A percentile compares a stretch with the other conserved stretches of the same genome.
Evolutionary conservation across 2,797 vertebrate species (phyloP).

Genomic region (Rachycentron canadum): DNA sequence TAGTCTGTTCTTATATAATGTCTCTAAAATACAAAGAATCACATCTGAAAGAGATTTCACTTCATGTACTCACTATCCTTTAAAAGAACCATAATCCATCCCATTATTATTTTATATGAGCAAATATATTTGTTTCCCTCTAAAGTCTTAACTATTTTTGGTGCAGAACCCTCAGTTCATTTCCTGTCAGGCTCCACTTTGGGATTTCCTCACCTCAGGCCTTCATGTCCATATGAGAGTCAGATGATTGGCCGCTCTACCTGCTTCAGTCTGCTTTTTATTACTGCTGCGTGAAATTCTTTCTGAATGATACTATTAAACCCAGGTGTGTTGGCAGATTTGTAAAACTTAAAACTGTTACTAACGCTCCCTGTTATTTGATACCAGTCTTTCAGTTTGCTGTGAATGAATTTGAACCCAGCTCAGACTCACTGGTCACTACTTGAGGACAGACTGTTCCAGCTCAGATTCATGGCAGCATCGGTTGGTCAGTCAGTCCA

Average conservation of each 20-base stretch:
- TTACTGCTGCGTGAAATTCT: conserved; percentile 19
- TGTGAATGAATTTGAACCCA: neutral
- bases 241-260: neutral
- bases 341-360: neutral
- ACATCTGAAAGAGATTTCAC: neutral
- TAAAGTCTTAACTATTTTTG: neutral
- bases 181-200: neutral
- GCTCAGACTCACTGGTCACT: neutral
- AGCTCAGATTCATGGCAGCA: neutral
- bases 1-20: neutral
- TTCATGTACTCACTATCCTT: neutral
- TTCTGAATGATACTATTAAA: conserved; percentile 10
- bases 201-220: conserved; percentile 14
- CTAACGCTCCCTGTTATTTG: neutral
- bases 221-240: neutral
- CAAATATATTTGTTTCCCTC: neutral
- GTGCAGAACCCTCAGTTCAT: neutral
- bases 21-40: neutral
- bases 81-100: neutral
- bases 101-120: neutral
- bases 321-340: neutral
- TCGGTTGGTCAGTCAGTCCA: too few species aligned
- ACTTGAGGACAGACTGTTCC: neutral
- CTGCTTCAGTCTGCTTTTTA: neutral
- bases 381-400: neutral